Base-by-base conservation (phyloP, 2,797 vertebrate genomes). In the Phataginus tricuspis region DNA sequence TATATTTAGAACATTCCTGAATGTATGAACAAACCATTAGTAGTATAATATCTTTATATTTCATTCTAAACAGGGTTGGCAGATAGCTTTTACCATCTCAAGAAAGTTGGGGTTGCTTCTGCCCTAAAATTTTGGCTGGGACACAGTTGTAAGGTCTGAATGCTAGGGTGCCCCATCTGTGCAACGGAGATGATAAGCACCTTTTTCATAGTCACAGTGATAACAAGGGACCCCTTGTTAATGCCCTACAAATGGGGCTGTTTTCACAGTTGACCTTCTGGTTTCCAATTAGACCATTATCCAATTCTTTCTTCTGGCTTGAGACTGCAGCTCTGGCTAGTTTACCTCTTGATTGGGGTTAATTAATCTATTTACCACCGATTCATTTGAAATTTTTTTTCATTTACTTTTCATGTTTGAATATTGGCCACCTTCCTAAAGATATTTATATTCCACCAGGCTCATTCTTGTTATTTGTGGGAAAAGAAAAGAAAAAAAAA, bases 301-400 rank as follows among this genome's bases (percentile, higher is more conserved):
- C 34, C 27, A 88, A 18, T 91, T 75, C 9, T 61, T 82, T 87
- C 49, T 86, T 89, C 59, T 85, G 27, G 77, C 63, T 72, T 66
- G 34, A 79, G 27, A 53, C 75, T 68, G 31, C 16, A 91, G 34
- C 68, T 63, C 85, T 59, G 16, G 64, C 57, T 83, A 37, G 27
- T 92, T 96, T 80, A 86, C 55, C 39, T 95, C 55, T 88, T 82
- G 61, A 91, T 86, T 91, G 42, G 55, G 77, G 61, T 89, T 88
- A 85, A 94, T 84, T 39, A 63, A 86, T 89, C 34, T 63, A 71
- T 86, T 93, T 86, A 74, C 27, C 59, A 68, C 34, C 61, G 79
- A 86, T 84, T 90, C 66, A 80, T 92, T 66, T 96, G 34, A 27
- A 92, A 63, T 59, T 59, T 84, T 91, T 82, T 10, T n/a, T 19